Percentiles rank a stretch among this genome's conserved stretches.
These are phyloP conservation scores for Trematomus loennbergii DNA, from an alignment of 2,113 vertebrate species.

Conservation along the genomic window DNA sequence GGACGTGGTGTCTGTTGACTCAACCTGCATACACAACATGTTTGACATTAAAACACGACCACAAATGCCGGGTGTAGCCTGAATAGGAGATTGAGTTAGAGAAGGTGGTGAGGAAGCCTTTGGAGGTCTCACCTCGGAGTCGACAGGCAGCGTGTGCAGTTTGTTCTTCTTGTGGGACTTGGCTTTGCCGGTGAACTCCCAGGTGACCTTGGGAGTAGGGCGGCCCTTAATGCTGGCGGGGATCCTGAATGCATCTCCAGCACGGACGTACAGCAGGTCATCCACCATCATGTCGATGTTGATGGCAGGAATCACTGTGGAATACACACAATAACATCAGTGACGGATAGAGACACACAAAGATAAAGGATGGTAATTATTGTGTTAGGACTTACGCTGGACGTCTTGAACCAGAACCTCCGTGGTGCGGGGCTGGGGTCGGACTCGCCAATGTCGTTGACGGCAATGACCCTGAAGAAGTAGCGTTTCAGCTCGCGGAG, in stretches of 20 bases:
- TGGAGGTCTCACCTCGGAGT: constrained; percentile 77
- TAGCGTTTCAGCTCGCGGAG: constrained; percentile 93
- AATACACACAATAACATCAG: background rate
- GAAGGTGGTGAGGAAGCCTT: background rate
- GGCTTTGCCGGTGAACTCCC: constrained; percentile 96
- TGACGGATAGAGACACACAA: too few relatives aligned
- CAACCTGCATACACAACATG: constrained; percentile 81
- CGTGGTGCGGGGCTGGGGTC: constrained; percentile 92
- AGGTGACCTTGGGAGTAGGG: constrained; percentile 92
- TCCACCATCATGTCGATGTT: constrained; percentile 89
- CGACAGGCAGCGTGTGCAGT: constrained; percentile 92
- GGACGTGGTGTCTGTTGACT: constrained; percentile 92
- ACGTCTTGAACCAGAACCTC: constrained; percentile 93
- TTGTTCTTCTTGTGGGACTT: constrained; percentile 92
- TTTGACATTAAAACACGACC: background rate
- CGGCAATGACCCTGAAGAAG: constrained; percentile 95
- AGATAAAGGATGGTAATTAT: background rate
- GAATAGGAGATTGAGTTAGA: too few relatives aligned
- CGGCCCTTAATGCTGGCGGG: constrained; percentile 92
- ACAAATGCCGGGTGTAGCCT: too few relatives aligned
- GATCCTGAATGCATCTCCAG: constrained; percentile 92
- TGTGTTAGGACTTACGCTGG: constrained; percentile 83
- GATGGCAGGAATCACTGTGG: constrained; percentile 90
- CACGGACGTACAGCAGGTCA: constrained; percentile 89
- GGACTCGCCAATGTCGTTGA: constrained; percentile 96